phyloP scores from a whole-genome alignment of 2,888 invertebrate genomes.

The Acrocyrtus sp. region DNA sequence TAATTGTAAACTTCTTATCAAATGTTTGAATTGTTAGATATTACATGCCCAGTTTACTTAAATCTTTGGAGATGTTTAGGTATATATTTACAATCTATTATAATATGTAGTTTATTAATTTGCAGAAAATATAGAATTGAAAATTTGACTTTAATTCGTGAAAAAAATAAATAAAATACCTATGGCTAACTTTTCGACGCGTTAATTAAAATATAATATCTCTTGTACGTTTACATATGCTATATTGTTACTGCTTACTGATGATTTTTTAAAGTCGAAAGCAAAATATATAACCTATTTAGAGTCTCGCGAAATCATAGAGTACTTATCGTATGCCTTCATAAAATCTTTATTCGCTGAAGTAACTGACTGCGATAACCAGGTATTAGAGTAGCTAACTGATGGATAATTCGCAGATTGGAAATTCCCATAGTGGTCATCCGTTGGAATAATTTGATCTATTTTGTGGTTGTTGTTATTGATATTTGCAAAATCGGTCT shows the following conservation, averaged over 20 bases:
- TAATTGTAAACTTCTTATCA: background rate
- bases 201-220: too few species aligned
- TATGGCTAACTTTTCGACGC: too few species aligned
- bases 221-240: too few species aligned
- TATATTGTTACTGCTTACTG: too few species aligned
- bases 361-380: slow-evolving; percentile 9
- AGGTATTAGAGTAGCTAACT: slow-evolving; percentile 6
- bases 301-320: background rate
- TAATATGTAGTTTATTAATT: background rate
- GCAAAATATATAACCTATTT: background rate
- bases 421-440: background rate
- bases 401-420: background rate
- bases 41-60: background rate
- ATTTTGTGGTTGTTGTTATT: background rate
- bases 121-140: background rate
- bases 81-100: background rate
- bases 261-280: background rate
- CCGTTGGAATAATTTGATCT: background rate
- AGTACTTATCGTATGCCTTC: slow-evolving; percentile 36
- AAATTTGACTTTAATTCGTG: background rate
- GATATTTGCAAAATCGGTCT: background rate
- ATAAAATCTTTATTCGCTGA: slow-evolving; percentile 7
- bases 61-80: background rate
- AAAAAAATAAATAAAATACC: background rate
- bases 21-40: background rate